Evolutionary conservation across 1,140 invertebrate genomes (phyloP).

Genomic region (Solenopsis invicta): DNA sequence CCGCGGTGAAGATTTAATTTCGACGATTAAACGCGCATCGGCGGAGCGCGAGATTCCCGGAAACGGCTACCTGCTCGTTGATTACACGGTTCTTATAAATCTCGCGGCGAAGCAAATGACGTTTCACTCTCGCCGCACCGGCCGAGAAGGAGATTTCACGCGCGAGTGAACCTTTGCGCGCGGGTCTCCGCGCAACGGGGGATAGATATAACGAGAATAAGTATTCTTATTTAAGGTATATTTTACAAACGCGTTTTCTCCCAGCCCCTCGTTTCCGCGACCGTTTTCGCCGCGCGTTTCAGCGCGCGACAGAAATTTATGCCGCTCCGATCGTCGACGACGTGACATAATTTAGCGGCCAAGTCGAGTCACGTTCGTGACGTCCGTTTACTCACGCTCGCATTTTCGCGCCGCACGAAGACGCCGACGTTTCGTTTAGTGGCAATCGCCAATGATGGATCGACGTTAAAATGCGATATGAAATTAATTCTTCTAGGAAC

Average conservation of each 20-base stretch:
- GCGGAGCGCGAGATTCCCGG: background rate
- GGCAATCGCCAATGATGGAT: conserved; percentile 10
- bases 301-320: conserved; percentile 39
- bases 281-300: background rate
- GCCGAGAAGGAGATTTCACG: background rate
- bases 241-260: background rate
- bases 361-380: conserved; percentile 51
- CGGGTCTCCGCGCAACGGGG: background rate
- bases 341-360: conserved; percentile 50
- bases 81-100: conserved; percentile 36
- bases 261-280: background rate
- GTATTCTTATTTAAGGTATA: background rate
- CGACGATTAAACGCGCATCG: conserved; percentile 53
- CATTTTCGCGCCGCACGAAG: conserved; percentile 29
- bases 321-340: conserved; percentile 48
- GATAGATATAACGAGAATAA: background rate
- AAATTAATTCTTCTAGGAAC: conserved; percentile 9
- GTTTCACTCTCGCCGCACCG: background rate
- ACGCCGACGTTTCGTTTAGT: conserved; percentile 7
- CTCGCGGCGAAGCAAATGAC: conserved; percentile 25
- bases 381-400: conserved; percentile 39
- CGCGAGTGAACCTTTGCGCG: background rate
- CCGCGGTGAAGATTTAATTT: conserved; percentile 52
- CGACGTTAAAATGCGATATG: conserved; percentile 1
- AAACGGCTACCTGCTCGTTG: conserved; percentile 22